Conservation (phyloP, 1,140 invertebrate species). For the Phocides pigmalion region DNA sequence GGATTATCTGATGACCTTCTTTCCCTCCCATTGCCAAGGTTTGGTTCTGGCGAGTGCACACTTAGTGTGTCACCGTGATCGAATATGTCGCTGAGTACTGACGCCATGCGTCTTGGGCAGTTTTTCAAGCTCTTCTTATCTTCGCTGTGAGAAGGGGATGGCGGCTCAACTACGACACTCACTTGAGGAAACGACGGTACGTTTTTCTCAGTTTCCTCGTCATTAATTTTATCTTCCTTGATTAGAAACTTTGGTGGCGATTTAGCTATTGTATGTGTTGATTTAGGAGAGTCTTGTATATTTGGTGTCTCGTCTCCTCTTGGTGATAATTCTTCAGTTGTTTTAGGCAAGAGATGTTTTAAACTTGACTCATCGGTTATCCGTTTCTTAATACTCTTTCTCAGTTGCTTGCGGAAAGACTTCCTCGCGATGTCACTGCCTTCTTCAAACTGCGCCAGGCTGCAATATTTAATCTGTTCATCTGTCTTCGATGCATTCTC, state of each 20-base stretch:
- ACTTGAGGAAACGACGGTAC: slow-evolving; percentile 84
- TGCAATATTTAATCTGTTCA: slow-evolving; percentile 87
- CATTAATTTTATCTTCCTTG: slow-evolving; percentile 7
- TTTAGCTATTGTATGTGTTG: slow-evolving; percentile 15
- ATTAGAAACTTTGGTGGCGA: slow-evolving; percentile 2
- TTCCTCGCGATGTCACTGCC: slow-evolving; percentile 91
- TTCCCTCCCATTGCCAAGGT: slow-evolving; percentile 68
- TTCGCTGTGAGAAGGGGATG: slow-evolving; percentile 85
- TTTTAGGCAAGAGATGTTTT: slow-evolving; percentile 67
- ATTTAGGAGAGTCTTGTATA: slow-evolving; percentile 40
- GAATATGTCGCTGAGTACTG: slow-evolving; percentile 76
- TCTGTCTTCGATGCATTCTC: slow-evolving; percentile 83
- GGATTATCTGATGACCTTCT: slow-evolving; percentile 84
- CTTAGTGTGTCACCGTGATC: slow-evolving; percentile 73
- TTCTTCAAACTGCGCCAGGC: slow-evolving; percentile 90
- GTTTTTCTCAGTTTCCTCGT: slow-evolving; percentile 36
- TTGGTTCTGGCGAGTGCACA: slow-evolving; percentile 72
- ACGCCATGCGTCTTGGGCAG: slow-evolving; percentile 69
- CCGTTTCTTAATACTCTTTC: slow-evolving; percentile 75
- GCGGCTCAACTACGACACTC: slow-evolving; percentile 88
- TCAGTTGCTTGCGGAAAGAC: slow-evolving; percentile 87
- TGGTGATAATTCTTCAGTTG: slow-evolving; percentile 52
- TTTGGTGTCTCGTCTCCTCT: slow-evolving; percentile 49
- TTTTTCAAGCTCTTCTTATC: slow-evolving; percentile 77
- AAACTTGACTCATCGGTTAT: slow-evolving; percentile 54